phyloP scores from a whole-genome alignment of 64 coral and sea anemone species.

The Pocillopora damicornis region DNA sequence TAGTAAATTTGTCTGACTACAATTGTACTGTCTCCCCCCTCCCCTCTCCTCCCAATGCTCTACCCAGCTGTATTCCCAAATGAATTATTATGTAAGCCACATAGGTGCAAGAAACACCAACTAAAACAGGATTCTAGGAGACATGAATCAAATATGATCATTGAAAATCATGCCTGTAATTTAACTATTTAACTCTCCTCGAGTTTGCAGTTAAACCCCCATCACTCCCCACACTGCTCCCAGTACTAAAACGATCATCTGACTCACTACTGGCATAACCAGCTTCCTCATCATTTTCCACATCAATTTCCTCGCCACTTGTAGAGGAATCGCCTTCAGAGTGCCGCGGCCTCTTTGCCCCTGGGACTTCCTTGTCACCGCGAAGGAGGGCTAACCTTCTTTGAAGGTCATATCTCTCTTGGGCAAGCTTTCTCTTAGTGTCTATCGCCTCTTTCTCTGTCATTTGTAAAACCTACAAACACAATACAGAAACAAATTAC shows the following conservation, averaged over 20 bases:
- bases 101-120: background rate
- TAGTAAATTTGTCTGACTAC: background rate
- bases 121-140: background rate
- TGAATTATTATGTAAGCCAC: background rate
- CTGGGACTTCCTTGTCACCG: conserved; percentile 22
- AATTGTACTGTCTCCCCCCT: background rate
- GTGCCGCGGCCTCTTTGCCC: conserved; percentile 46
- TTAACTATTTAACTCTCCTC: conserved; percentile 37
- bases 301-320: conserved; percentile 69
- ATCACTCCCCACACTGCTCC: conserved; percentile 66
- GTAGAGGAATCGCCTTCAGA: conserved; percentile 63
- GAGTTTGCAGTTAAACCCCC: conserved; percentile 62
- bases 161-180: background rate
- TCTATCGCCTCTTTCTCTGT: conserved; percentile 69
- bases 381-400: conserved; percentile 46
- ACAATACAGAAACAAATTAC: background rate
- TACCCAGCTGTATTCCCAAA: background rate
- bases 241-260: conserved; percentile 62
- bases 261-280: conserved; percentile 77
- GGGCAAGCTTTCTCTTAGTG: conserved; percentile 48
- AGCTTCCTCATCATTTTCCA: conserved; percentile 74
- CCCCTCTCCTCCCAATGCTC: background rate
- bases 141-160: background rate
- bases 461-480: conserved; percentile 52
- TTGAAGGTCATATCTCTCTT: conserved; percentile 44